Percentiles rank a stretch among this genome's conserved stretches.
These are phyloP conservation scores for Trissolcus japonicus DNA, from an alignment of 2,888 invertebrate genomes.

Conservation along the genomic window DNA sequence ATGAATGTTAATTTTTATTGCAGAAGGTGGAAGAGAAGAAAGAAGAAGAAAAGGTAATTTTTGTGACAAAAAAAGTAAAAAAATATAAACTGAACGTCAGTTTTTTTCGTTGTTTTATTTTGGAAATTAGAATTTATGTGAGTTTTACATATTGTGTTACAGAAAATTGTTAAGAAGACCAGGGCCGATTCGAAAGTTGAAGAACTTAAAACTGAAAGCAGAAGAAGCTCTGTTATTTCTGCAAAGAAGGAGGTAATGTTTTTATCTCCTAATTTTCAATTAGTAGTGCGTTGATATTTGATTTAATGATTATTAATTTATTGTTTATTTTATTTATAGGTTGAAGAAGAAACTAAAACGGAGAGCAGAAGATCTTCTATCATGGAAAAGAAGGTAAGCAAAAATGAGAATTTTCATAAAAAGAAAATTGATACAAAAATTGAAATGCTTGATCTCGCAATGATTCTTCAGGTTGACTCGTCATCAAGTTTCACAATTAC, in stretches of 20 bases:
- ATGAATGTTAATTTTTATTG: constrained; percentile 11
- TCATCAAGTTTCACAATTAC: constrained; percentile 47
- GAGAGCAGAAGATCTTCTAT: constrained; percentile 77
- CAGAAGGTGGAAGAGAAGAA: constrained; percentile 76
- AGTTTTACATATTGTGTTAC: constrained; percentile 19
- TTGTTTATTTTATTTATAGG: constrained; percentile 57
- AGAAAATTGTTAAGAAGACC: constrained; percentile 68
- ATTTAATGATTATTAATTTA: not conserved
- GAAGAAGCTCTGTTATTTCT: constrained; percentile 71
- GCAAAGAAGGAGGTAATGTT: constrained; percentile 62
- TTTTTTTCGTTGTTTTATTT: not conserved
- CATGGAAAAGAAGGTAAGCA: constrained; percentile 63
- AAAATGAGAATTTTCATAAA: constrained; percentile 9
- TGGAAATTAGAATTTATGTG: constrained; percentile 1
- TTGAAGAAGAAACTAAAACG: constrained; percentile 74
- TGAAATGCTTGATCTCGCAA: not conserved
- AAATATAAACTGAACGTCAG: not conserved
- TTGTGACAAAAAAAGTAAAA: not conserved
- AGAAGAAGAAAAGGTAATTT: constrained; percentile 74
- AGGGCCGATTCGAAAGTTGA: constrained; percentile 68
- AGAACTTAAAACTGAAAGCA: constrained; percentile 71
- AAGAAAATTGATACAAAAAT: not conserved
- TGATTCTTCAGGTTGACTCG: constrained; percentile 46
- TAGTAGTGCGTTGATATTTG: not conserved
- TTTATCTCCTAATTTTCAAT: not conserved